A percentile compares a stretch with the other conserved stretches of the same genome.
phyloP scores from a whole-genome alignment of 2,888 invertebrate species.

The Aphrophora alni region DNA sequence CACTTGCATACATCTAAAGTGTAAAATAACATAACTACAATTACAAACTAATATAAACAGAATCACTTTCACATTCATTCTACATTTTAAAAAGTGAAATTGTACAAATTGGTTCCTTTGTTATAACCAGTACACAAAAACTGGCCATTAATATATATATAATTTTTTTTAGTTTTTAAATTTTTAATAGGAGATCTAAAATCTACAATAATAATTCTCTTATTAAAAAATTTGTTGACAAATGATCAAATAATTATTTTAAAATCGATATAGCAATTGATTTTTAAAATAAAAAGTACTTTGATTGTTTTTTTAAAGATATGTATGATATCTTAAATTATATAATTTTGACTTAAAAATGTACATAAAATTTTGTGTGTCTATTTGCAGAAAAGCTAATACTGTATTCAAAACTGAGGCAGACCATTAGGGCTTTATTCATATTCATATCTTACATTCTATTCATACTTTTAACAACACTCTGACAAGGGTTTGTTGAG shows the following conservation, averaged over 20 bases:
- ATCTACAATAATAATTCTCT: neutral
- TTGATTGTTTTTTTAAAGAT: too few relatives aligned
- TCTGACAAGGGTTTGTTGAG: too few relatives aligned
- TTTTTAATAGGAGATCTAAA: neutral
- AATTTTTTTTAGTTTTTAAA: neutral
- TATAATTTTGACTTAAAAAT: too few relatives aligned
- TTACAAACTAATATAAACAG: neutral
- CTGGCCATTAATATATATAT: neutral
- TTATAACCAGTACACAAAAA: neutral
- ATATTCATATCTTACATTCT: too few relatives aligned
- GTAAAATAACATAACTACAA: neutral
- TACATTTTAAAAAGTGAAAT: neutral
- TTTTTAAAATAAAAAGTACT: too few relatives aligned
- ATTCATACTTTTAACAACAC: too few relatives aligned
- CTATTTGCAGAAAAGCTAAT: too few relatives aligned
- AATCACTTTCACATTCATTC: neutral
- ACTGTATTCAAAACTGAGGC: too few relatives aligned
- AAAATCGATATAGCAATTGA: too few relatives aligned
- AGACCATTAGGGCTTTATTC: too few relatives aligned
- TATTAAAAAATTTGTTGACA: neutral
- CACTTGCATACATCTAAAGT: neutral
- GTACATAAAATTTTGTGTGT: too few relatives aligned
- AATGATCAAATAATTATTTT: neutral
- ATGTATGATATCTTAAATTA: too few relatives aligned
- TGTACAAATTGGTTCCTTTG: slow-evolving; percentile 4